Evolutionary conservation across 1,140 invertebrate genomes (phyloP).

Genomic region (Conus betulinus): DNA sequence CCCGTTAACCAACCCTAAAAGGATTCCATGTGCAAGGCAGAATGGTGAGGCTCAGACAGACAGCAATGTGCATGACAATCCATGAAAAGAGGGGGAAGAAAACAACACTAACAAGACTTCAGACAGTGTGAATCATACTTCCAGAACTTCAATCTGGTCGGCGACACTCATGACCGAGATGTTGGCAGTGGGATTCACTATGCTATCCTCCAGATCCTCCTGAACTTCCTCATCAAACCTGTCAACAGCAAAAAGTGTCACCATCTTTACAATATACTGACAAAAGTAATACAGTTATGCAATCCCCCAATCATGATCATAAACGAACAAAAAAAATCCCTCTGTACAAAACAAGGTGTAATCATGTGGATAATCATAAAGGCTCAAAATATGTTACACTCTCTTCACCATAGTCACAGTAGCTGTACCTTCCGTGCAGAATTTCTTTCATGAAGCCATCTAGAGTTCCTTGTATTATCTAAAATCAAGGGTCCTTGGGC

Average conservation of each 20-base stretch:
- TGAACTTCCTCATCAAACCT: slow-evolving; percentile 45
- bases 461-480: too few relatives aligned
- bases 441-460: too few relatives aligned
- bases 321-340: too few relatives aligned
- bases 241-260: not conserved
- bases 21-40: not conserved
- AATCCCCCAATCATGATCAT: not conserved
- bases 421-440: too few relatives aligned
- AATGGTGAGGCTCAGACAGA: not conserved
- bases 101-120: too few relatives aligned
- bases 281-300: not conserved
- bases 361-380: too few relatives aligned
- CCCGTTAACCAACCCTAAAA: too few relatives aligned
- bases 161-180: slow-evolving; percentile 45
- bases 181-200: slow-evolving; percentile 53
- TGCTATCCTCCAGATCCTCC: slow-evolving; percentile 59
- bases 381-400: too few relatives aligned
- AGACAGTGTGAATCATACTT: slow-evolving; percentile 45
- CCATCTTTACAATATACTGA: not conserved
- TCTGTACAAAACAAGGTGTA: too few relatives aligned
- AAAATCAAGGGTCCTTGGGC: too few relatives aligned
- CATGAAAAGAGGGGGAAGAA: not conserved
- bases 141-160: slow-evolving; percentile 58
- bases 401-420: too few relatives aligned
- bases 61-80: not conserved